Evolutionary conservation across 2,113 vertebrate species (phyloP), one percentile per base, ranked within the genome.

Genomic region (Xiphorhynchus elegans): DNA sequence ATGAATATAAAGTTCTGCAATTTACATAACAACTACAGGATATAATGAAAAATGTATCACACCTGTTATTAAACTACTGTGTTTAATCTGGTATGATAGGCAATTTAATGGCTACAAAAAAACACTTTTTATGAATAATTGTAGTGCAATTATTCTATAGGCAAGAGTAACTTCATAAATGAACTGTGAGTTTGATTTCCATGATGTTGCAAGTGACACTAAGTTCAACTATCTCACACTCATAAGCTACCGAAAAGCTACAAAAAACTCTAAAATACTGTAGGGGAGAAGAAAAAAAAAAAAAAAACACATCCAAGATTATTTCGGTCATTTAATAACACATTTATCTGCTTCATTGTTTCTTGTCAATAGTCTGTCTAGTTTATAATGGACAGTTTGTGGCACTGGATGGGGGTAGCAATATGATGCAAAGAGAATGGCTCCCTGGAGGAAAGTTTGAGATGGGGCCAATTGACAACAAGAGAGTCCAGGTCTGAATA

Each of bases 361-460:
- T 94, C 77, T 64, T 78, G 60, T 56, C 82, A 78, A 72, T 60
- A 50, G 50, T 42, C 46, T 73, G 70, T 35, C 55, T 84, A 50
- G 31, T 68, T 90, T 63, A 73, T 89, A 72, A 90, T 17, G 70
- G 58, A 52, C 37, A 60, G 84, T 79, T 89, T 92, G 50, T 39
- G 93, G 69, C 77, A 78, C 14, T 68, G 44, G 66, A 46, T 67
- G 25, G 25, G 49, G 26, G 82, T 26, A 79, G 40, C 53, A 76
- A 55, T 76, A 79, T 92, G 90, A 93, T 73, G 66, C 60, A 92
- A 60, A 78, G 73, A 89, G 73, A 92, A 92, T 72, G 84, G 77
- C 24, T 89, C 90, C 86, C 92, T 76, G 29, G 83, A 84, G 92
- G 31, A 95, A 92, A 90, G 44, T 82, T 53, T 92, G 68, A 88